Conservation (phyloP, 2,888 invertebrate species). For the Noctua janthe region DNA sequence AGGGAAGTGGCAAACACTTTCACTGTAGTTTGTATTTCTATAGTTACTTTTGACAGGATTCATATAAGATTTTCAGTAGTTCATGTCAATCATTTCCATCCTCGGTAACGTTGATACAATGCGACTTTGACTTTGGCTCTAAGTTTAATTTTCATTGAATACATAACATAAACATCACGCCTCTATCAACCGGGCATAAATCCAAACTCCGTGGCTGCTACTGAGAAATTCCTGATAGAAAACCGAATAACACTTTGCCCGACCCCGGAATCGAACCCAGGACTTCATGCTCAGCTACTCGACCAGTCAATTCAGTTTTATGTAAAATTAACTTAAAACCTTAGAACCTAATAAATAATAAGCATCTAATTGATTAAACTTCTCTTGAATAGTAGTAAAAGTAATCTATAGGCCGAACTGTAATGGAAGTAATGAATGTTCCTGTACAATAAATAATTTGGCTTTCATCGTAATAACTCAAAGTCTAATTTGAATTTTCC, state of each 20-base stretch:
- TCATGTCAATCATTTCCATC: not conserved
- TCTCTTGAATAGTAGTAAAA: not conserved
- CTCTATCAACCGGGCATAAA: no score
- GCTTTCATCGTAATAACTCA: conserved; percentile 28
- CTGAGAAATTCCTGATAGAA: no score
- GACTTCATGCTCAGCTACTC: no score
- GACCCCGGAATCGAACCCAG: no score
- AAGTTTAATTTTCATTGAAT: not conserved
- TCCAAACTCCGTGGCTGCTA: no score
- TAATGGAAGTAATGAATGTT: conserved; percentile 16
- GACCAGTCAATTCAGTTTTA: no score
- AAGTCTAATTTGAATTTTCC: conserved; percentile 40
- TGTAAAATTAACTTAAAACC: not conserved
- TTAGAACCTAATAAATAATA: not conserved
- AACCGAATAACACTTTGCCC: no score
- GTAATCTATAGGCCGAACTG: not conserved
- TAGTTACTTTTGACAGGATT: no score
- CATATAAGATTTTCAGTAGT: not conserved
- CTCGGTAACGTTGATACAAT: not conserved
- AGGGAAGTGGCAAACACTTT: no score
- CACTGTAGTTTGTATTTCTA: no score
- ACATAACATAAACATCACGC: no score
- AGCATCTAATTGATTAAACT: not conserved
- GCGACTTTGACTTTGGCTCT: not conserved
- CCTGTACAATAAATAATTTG: conserved; percentile 20